Base-by-base conservation (phyloP, 2,113 vertebrate species). In the Otis tarda region DNA sequence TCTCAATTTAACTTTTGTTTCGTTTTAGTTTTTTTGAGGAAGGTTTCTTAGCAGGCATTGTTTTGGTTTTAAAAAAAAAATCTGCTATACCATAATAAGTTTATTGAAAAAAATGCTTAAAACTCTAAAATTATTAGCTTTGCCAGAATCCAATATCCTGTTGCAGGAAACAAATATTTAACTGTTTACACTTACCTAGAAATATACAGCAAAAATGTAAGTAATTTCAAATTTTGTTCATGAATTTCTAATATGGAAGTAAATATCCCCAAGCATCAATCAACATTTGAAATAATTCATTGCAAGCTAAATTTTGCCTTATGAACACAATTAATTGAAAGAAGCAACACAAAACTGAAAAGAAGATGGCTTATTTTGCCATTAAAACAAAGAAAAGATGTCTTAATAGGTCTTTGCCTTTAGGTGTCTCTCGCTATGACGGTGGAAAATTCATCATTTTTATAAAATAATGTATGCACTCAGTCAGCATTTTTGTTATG, bases 1-100 rank as follows among this genome's bases (percentile, higher is more conserved):
- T 2, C 4, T 41, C 9, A 25, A 20, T 5, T 57, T 65, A 8
- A 19, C 14, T 63, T 75, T n/a, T 41, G 3, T 2, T 30, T 21
- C 24, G 3, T 1, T 55, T 14, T 14, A 41, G 41, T n/a, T 50
- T 74, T 45, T 56, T 93, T 43, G 14, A 75, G 25, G 15, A 15
- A 76, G 21, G 22, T 52, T 60, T 64, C 39, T 33, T 10, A 31
- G 2, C 1, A 1, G 7, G 2, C 3, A 19, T 9, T 63, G 5
- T 6, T 81, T 70, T 47, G 15, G 30, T 59, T 59, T 82, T 39
- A 75, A 83, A 78, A 9, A 11, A 4, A 33, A 57, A 37, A 37
- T 7, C 60, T 61, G 21, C 25, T 39, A 7, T 22, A 45, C 4
- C 6, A 60, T 27, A 39, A 65, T 33, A 22, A 28, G 3, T 16